A percentile compares a stretch with the other conserved stretches of the same genome.
Evolutionary conservation across 1,140 invertebrate genomes (phyloP).

Genomic region (Pemphigus obesinymphae): DNA sequence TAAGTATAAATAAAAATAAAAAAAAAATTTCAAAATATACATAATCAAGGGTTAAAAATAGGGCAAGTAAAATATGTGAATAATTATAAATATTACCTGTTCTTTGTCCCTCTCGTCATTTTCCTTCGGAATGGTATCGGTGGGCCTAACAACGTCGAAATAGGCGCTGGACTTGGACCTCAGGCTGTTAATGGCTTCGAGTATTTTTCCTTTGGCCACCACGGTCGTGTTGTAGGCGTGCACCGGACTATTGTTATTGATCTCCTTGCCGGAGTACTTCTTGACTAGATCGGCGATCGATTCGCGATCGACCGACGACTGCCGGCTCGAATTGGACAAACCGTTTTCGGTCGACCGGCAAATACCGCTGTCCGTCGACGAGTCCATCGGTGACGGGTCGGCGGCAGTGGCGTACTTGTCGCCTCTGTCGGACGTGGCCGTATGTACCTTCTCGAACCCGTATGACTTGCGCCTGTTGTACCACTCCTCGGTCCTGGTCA

Average conservation of each 20-base stretch:
- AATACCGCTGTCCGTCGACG: conserved; percentile 67
- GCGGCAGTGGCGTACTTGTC: background rate
- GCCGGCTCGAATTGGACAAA: background rate
- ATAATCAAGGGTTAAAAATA: too few relatives aligned
- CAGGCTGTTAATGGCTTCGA: conserved; percentile 34
- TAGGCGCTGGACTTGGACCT: conserved; percentile 9
- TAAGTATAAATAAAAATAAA: background rate
- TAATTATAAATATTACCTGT: background rate
- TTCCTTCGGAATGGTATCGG: background rate
- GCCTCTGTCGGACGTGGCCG: conserved; percentile 42
- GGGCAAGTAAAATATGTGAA: too few relatives aligned
- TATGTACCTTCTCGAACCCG: conserved; percentile 63
- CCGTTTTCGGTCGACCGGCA: conserved; percentile 55
- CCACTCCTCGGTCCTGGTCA: conserved; percentile 58
- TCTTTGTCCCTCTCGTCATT: background rate
- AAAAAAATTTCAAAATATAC: too few relatives aligned
- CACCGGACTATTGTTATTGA: background rate
- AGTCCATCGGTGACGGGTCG: conserved; percentile 54
- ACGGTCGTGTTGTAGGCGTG: conserved; percentile 8
- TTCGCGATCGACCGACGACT: conserved; percentile 26
- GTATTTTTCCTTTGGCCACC: conserved; percentile 31
- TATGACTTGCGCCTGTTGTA: conserved; percentile 66
- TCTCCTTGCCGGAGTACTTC: conserved; percentile 8
- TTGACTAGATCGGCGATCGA: conserved; percentile 34
- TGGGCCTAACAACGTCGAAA: background rate